A percentile compares a stretch with the other conserved stretches of the same genome.
These are phyloP conservation scores for Thelaira solivaga DNA, from an alignment of 2,888 invertebrate species.

Conservation along the genomic window DNA sequence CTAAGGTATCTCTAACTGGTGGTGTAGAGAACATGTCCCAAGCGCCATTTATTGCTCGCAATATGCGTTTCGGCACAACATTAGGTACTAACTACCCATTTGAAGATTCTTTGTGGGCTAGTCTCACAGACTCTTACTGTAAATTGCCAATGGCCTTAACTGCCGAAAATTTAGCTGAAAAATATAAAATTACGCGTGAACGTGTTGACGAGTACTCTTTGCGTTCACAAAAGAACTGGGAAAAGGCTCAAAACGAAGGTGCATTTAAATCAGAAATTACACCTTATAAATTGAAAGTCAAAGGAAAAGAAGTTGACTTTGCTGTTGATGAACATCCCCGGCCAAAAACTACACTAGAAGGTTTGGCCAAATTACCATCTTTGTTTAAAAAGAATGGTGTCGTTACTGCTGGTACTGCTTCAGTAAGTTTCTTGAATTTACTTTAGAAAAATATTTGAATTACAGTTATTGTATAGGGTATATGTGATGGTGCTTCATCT, in stretches of 20 bases:
- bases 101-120: conserved; percentile 94
- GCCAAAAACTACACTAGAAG: conserved; percentile 90
- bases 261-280: conserved; percentile 93
- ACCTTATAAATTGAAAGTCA: conserved; percentile 89
- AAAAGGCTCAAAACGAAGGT: conserved; percentile 91
- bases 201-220: conserved; percentile 92
- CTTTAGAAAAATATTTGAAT: neutral
- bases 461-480: conserved; percentile 69
- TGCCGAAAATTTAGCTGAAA: conserved; percentile 93
- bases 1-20: conserved; percentile 91
- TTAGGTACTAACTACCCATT: conserved; percentile 87
- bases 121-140: conserved; percentile 91
- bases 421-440: conserved; percentile 82
- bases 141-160: conserved; percentile 97
- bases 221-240: conserved; percentile 92
- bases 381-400: conserved; percentile 96
- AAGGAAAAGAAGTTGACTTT: conserved; percentile 87
- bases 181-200: conserved; percentile 87
- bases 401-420: conserved; percentile 96
- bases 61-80: conserved; percentile 91
- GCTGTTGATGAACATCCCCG: conserved; percentile 86
- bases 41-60: conserved; percentile 90
- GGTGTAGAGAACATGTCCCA: conserved; percentile 98
- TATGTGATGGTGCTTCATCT: conserved; percentile 98
- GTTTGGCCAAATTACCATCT: conserved; percentile 88